Conservation (phyloP, 2,113 vertebrate genomes). For the Cyphomyrus discorhynchus region DNA sequence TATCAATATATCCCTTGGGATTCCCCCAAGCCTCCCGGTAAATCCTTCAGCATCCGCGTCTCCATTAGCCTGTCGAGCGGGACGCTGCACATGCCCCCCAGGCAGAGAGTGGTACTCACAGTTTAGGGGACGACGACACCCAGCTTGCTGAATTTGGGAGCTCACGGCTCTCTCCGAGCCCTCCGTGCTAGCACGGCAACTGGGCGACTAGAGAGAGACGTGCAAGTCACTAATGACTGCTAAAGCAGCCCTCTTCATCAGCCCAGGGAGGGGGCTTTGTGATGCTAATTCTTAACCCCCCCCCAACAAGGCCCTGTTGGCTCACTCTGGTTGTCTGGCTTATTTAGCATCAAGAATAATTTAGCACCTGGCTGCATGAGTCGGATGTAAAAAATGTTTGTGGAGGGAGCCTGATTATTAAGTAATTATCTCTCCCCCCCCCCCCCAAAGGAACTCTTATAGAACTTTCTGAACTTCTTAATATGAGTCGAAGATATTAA, state of each 20-base stretch:
- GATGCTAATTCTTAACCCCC: conserved; percentile 33
- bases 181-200: not conserved
- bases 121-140: not conserved
- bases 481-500: not conserved
- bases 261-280: conserved; percentile 29
- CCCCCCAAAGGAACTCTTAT: not conserved
- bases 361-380: not conserved
- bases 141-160: not conserved
- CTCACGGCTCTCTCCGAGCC: not conserved
- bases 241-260: conserved; percentile 25
- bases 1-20: not conserved
- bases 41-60: not conserved
- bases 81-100: not conserved
- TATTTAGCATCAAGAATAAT: conserved; percentile 28
- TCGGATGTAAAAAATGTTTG: not conserved
- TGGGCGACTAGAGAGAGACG: not conserved
- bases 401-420: not conserved
- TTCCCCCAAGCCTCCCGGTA: not conserved
- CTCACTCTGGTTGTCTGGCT: conserved; percentile 17
- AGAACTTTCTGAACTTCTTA: not conserved
- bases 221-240: conserved; percentile 30
- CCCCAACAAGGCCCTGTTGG: not conserved
- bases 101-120: conserved; percentile 12
- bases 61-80: not conserved
- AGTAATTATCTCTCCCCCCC: not conserved